phyloP scores from a whole-genome alignment of 2,797 vertebrate species.

The Diplodus puntazzo region DNA sequence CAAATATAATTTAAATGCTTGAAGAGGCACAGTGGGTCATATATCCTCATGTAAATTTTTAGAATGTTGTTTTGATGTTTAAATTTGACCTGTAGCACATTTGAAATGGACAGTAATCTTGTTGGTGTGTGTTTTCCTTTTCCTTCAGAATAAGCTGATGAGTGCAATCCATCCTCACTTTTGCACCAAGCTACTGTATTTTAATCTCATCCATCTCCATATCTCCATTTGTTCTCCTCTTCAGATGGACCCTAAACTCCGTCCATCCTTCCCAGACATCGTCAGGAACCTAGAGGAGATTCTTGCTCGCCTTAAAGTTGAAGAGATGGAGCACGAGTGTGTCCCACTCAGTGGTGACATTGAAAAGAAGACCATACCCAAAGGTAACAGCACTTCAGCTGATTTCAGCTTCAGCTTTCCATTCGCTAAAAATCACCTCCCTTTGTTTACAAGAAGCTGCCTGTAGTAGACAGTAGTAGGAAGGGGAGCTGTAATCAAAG shows the following conservation, averaged over 20 bases:
- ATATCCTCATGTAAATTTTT: constrained; percentile 16
- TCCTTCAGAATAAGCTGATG: not conserved
- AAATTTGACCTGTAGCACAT: not conserved
- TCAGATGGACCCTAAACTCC: constrained; percentile 97
- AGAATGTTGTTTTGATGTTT: constrained; percentile 4
- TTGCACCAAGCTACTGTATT: not conserved
- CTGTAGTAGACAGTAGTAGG: not conserved
- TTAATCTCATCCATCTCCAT: not conserved
- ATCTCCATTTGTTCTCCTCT: not conserved
- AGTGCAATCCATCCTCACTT: not conserved
- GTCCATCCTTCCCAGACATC: constrained; percentile 93
- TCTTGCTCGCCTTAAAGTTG: constrained; percentile 86
- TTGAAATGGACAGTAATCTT: not conserved
- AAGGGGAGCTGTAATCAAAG: constrained; percentile 11
- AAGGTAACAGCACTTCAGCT: constrained; percentile 82
- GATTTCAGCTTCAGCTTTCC: not conserved
- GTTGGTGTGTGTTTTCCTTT: not conserved
- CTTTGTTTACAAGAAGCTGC: constrained; percentile 30
- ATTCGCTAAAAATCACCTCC: not conserved
- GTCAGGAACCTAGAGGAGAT: constrained; percentile 90
- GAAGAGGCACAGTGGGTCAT: too few species aligned
- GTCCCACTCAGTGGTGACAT: constrained; percentile 81
- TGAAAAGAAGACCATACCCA: constrained; percentile 87
- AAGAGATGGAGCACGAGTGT: constrained; percentile 88
- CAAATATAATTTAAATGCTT: constrained; percentile 10